Evolutionary conservation across 2,797 vertebrate species (phyloP), one percentile per base, ranked within the genome.

Genomic region (Acipenser transmontanus): DNA sequence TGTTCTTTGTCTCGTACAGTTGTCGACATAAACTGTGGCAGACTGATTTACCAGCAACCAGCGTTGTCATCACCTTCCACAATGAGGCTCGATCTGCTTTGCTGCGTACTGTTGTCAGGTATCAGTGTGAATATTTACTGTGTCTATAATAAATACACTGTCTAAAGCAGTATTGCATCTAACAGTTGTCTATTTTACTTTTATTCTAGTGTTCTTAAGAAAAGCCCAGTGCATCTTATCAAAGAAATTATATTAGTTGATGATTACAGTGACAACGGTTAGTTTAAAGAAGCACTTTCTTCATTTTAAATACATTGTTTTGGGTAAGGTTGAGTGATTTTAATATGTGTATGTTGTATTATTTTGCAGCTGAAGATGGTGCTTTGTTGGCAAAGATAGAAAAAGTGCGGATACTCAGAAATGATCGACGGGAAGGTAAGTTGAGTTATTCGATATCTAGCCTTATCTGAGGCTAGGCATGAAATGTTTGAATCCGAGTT

Each of bases 161-260:
- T 34, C 34, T 34, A 34, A 34, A 34, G 34, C 34, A 34, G 17
- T 34, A 34, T 34, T 34, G 34, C 34, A 34, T 34, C 34, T 34
- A 34, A 34, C 34, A 34, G 34, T 34, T 34, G 34, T 34, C 34
- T 34, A 34, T 34, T 34, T 34, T 34, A 34, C 34, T 34, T 8
- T 7, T 8, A 51, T 51, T 80, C 70, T 67, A 99, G 97, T 68
- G 97, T 99, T 61, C 88, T 99, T 74, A 98, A 98, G 89, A 98
- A 98, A 85, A 99, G 96, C 71, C 96, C 97, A 0, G 7, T 86
- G 2, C 94, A 95, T 76, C 88, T 99, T 69, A 93, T 99, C 74
- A 98, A 94, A 78, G 97, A 99, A 82, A 98, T 99, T 73, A 95
- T 99, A 79, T 73, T 99, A 61, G 97, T 99, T 54, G 97, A 99